These are phyloP conservation scores for Diachasmimorpha longicaudata DNA, from an alignment of 1,140 invertebrate species.

Conservation along the genomic window DNA sequence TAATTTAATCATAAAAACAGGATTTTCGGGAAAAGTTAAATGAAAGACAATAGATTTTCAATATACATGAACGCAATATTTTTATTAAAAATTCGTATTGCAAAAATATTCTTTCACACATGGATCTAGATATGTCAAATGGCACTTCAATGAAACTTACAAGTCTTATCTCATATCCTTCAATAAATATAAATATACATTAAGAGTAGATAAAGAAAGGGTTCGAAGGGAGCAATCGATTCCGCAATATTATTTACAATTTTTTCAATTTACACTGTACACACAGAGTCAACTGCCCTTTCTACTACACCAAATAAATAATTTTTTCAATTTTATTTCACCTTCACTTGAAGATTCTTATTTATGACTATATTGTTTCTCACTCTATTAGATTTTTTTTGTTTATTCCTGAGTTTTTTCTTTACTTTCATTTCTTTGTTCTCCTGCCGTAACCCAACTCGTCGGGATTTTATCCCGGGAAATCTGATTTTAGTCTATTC, in stretches of 20 bases:
- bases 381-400: background rate
- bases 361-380: constrained; percentile 40
- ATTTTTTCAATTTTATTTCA: constrained; percentile 20
- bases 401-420: background rate
- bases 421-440: background rate
- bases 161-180: background rate
- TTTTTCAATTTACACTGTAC: constrained; percentile 38
- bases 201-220: background rate
- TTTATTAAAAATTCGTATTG: constrained; percentile 38
- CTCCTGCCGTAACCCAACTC: too few species aligned
- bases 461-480: too few species aligned
- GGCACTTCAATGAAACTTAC: constrained; percentile 33
- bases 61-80: constrained; percentile 14
- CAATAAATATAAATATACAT: background rate
- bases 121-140: constrained; percentile 34
- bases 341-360: constrained; percentile 32
- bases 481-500: too few species aligned
- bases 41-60: background rate
- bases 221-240: background rate
- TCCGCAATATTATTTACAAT: constrained; percentile 26
- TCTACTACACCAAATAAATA: constrained; percentile 37
- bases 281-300: constrained; percentile 12
- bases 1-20: background rate
- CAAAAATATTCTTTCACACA: constrained; percentile 46
- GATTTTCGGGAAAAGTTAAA: background rate